phyloP scores from a whole-genome alignment of 2,888 invertebrate genomes.

The Acanthosepion pharaonis region DNA sequence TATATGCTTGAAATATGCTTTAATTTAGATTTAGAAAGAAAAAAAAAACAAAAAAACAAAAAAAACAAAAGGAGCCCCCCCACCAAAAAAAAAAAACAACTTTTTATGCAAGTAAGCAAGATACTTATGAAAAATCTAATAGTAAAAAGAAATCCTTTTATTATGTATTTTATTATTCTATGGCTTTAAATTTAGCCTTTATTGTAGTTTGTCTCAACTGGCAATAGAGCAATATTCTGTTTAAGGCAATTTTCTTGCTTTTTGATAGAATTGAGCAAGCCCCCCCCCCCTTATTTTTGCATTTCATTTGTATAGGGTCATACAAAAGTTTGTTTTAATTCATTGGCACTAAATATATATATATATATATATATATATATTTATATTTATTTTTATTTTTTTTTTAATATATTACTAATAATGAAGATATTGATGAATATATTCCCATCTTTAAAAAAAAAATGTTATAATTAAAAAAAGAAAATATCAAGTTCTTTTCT shows the following conservation, averaged over 20 bases:
- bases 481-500: neutral
- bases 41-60: neutral
- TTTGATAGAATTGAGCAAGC: neutral
- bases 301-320: neutral
- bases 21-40: neutral
- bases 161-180: neutral
- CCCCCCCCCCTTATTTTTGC: neutral
- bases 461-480: too few species aligned
- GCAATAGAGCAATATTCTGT: too few species aligned
- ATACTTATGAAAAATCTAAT: too few species aligned
- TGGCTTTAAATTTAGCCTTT: too few species aligned
- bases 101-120: neutral
- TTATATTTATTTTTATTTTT: too few species aligned
- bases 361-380: too few species aligned
- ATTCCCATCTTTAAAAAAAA: too few species aligned
- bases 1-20: neutral
- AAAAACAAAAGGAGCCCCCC: too few species aligned
- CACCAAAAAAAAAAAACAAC: too few species aligned
- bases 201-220: neutral
- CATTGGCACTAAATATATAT: neutral
- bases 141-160: too few species aligned
- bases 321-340: neutral
- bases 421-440: too few species aligned
- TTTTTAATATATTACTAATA: too few species aligned
- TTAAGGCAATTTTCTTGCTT: neutral